phyloP scores from a whole-genome alignment of 2,888 invertebrate genomes.

The Agonopterix heracliana region DNA sequence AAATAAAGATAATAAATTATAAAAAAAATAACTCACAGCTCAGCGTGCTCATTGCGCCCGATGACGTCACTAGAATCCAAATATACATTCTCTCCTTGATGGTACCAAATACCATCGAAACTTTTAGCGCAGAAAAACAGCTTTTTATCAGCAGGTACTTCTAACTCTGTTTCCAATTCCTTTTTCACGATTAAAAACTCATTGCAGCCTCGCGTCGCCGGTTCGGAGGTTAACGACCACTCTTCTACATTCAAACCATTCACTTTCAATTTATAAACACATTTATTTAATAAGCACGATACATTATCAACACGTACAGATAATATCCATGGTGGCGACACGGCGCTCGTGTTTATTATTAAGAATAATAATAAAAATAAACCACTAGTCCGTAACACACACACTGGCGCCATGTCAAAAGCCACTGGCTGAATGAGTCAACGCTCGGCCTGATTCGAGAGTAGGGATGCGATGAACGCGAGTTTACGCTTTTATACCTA shows the following conservation, averaged over 20 bases:
- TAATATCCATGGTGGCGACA: constrained; percentile 64
- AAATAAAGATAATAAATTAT: neutral
- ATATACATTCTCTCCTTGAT: constrained; percentile 56
- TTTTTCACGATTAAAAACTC: constrained; percentile 30
- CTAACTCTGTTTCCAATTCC: constrained; percentile 32
- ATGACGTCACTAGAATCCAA: constrained; percentile 67
- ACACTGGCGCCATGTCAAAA: constrained; percentile 48
- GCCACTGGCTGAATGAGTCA: constrained; percentile 18
- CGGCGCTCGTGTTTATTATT: constrained; percentile 48
- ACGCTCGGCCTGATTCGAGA: neutral
- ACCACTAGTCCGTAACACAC: constrained; percentile 59
- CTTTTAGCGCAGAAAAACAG: constrained; percentile 56
- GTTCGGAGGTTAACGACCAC: constrained; percentile 55
- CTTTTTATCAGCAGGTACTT: constrained; percentile 26
- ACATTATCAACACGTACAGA: constrained; percentile 41
- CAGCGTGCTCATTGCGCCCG: constrained; percentile 20
- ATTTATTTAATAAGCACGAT: constrained; percentile 41
- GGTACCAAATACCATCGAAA: constrained; percentile 47
- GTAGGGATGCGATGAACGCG: neutral
- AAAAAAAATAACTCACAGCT: constrained; percentile 36
- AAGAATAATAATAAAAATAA: constrained; percentile 64
- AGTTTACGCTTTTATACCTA: neutral
- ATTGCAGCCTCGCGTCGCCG: constrained; percentile 31
- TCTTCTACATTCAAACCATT: constrained; percentile 34
- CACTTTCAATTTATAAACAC: constrained; percentile 53